Conservation (phyloP, 2,797 vertebrate genomes). For the Pempheris klunzingeri region DNA sequence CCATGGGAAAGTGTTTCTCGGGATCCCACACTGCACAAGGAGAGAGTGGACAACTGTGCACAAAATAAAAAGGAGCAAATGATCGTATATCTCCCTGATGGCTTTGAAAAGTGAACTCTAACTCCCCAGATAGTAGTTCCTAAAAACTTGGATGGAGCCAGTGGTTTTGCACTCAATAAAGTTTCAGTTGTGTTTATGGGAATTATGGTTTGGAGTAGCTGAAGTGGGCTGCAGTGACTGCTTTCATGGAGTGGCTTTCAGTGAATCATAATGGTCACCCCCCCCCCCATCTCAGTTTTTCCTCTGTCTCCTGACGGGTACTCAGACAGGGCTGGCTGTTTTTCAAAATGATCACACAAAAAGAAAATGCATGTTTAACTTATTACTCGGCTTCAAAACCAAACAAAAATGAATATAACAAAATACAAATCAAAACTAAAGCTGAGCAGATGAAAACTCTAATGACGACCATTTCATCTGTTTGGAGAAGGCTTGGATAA, state of each 20-base stretch:
- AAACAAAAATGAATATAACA: background rate
- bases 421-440: conserved; percentile 15
- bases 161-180: conserved; percentile 84
- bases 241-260: conserved; percentile 67
- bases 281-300: conserved; percentile 31
- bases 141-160: conserved; percentile 73
- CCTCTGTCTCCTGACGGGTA: conserved; percentile 31
- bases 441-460: conserved; percentile 1
- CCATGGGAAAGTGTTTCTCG: conserved; percentile 75
- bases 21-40: conserved; percentile 67
- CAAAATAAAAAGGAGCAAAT: conserved; percentile 48
- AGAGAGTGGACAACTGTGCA: conserved; percentile 51
- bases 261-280: conserved; percentile 49
- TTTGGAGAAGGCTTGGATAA: conserved; percentile 5
- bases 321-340: conserved; percentile 40
- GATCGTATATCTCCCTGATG: conserved; percentile 56
- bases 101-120: conserved; percentile 72
- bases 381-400: conserved; percentile 31
- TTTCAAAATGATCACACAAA: conserved; percentile 46
- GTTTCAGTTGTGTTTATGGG: conserved; percentile 76
- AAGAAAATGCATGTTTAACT: conserved; percentile 36
- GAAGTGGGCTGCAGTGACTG: conserved; percentile 64
- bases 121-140: conserved; percentile 66
- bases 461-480: conserved; percentile 3
- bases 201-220: conserved; percentile 77